phyloP scores from a whole-genome alignment of 2,797 vertebrate genomes.

The Coregonus ussuriensis region DNA sequence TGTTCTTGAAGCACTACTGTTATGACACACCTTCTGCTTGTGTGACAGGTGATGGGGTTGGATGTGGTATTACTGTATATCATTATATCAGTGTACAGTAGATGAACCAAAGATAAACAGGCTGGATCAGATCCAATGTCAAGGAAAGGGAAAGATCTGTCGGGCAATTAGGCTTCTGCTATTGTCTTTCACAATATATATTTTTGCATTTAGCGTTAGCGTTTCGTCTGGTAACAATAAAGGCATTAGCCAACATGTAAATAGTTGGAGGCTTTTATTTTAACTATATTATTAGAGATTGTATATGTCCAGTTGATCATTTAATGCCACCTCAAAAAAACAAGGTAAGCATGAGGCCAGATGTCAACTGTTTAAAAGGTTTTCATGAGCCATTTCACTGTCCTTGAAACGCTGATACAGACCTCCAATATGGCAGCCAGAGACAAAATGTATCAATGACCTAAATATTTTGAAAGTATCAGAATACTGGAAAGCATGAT shows the following conservation, averaged over 20 bases:
- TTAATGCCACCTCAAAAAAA: not conserved
- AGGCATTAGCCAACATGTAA: not conserved
- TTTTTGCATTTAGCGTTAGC: not conserved
- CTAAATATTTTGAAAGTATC: not conserved
- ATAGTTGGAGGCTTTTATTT: not conserved
- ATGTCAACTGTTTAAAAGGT: not conserved
- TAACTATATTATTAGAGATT: not conserved
- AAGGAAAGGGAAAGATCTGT: constrained; percentile 24
- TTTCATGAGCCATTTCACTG: not conserved
- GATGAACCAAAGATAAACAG: constrained; percentile 24
- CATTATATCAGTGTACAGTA: constrained; percentile 23
- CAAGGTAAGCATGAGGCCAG: not conserved
- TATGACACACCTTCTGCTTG: constrained; percentile 9
- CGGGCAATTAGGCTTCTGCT: constrained; percentile 4
- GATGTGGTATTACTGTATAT: not conserved
- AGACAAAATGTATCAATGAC: not conserved
- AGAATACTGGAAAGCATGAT: not conserved
- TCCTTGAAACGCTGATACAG: not conserved
- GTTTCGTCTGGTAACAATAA: not conserved
- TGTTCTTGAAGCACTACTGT: constrained; percentile 22
- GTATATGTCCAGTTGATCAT: not conserved
- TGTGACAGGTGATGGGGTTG: constrained; percentile 16
- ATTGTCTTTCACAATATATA: constrained; percentile 5
- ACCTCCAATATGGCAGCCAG: not conserved
- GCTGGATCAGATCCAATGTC: constrained; percentile 28